Conservation (phyloP, 2,113 vertebrate species). For the Ailuropoda melanoleuca region DNA sequence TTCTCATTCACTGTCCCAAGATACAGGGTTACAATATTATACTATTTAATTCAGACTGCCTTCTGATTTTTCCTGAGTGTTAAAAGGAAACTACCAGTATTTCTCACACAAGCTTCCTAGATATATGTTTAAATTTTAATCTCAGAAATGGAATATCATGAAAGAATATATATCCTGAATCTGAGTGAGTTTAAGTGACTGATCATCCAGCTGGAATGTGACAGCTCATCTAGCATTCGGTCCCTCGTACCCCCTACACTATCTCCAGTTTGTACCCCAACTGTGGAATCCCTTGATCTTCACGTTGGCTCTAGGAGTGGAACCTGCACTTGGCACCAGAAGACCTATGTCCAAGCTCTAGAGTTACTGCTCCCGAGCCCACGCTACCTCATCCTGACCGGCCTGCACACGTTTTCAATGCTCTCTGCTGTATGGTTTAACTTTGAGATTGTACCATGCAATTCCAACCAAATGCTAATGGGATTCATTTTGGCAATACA, state of each 20-base stretch:
- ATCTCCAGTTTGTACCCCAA: not conserved
- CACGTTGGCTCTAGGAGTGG: not conserved
- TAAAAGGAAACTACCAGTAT: not conserved
- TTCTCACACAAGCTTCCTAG: not conserved
- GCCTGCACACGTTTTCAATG: not conserved
- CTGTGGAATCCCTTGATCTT: not conserved
- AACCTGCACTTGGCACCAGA: not conserved
- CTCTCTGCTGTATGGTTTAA: not conserved
- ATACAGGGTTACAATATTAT: not conserved
- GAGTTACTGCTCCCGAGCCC: not conserved
- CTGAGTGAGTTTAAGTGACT: not conserved
- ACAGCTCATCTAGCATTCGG: not conserved
- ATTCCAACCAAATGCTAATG: not conserved
- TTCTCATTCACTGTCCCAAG: conserved; percentile 71
- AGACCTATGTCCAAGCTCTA: not conserved
- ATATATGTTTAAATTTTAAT: not conserved
- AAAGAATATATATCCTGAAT: not conserved
- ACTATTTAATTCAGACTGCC: not conserved
- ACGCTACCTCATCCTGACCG: not conserved
- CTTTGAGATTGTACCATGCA: not conserved
- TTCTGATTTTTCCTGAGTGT: not conserved
- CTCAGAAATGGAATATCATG: not conserved
- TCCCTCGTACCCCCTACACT: not conserved
- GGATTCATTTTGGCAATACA: not conserved
- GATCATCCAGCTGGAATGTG: not conserved